A percentile compares a stretch with the other conserved stretches of the same genome.
phyloP scores from a whole-genome alignment of 2,888 invertebrate species.

The Pristionchus entomophagus region DNA sequence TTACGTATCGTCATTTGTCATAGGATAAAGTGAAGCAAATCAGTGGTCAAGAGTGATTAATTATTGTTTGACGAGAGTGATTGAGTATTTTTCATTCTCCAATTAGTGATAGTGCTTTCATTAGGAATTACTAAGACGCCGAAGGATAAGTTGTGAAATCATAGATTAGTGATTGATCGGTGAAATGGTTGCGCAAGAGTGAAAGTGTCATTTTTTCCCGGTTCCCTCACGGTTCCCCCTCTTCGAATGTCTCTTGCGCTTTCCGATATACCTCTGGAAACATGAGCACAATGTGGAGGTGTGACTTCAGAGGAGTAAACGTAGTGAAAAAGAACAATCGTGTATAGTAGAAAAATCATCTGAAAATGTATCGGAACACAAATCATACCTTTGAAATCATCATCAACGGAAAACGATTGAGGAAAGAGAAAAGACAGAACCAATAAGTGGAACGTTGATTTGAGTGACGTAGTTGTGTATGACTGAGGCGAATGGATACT shows the following conservation, averaged over 20 bases:
- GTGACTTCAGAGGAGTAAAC: neutral
- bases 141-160: neutral
- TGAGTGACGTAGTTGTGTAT: too few relatives aligned
- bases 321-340: neutral
- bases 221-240: too few relatives aligned
- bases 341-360: neutral
- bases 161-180: too few relatives aligned
- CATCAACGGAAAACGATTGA: too few relatives aligned
- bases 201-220: too few relatives aligned
- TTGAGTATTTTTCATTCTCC: neutral
- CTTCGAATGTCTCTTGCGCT: too few relatives aligned
- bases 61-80: neutral
- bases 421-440: too few relatives aligned
- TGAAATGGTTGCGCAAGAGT: too few relatives aligned
- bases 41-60: neutral
- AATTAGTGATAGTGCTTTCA: neutral
- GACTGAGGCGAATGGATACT: too few relatives aligned
- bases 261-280: too few relatives aligned
- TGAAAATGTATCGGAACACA: neutral
- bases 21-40: neutral
- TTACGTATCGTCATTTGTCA: neutral
- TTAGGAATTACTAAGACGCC: neutral
- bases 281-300: neutral
- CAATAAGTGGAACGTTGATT: too few relatives aligned
- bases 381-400: too few relatives aligned